Percentiles rank a stretch among this genome's conserved stretches.
Conservation (phyloP, 1,140 invertebrate species). For the Andricus grossulariae region DNA sequence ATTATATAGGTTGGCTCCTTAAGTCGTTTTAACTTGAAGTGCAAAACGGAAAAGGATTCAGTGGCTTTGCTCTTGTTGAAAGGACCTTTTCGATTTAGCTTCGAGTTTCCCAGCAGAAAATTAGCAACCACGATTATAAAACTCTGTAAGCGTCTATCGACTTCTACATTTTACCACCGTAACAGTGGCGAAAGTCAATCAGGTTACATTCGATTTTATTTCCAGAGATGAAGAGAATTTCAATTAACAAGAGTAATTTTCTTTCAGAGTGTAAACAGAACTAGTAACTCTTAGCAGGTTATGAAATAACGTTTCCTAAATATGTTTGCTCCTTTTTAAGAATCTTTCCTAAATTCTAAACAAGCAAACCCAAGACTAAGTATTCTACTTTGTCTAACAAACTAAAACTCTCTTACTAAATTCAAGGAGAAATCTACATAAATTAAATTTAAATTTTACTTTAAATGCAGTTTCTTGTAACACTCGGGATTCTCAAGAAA, state of each 20-base stretch:
- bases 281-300: too few relatives aligned
- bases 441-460: conserved; percentile 15
- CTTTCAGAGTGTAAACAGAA: neutral
- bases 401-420: conserved; percentile 5
- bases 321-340: too few relatives aligned
- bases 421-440: conserved; percentile 11
- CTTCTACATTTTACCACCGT: neutral
- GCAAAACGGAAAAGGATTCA: too few relatives aligned
- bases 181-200: neutral
- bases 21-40: too few relatives aligned
- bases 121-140: neutral
- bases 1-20: too few relatives aligned
- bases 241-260: neutral
- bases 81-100: neutral
- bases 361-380: neutral
- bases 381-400: conserved; percentile 11
- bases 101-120: neutral
- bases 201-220: neutral
- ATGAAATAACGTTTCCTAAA: too few relatives aligned
- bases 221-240: neutral
- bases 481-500: neutral
- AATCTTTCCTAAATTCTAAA: neutral
- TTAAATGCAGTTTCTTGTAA: conserved; percentile 16
- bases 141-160: neutral
- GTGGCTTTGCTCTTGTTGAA: neutral